phyloP scores from a whole-genome alignment of 2,888 invertebrate species.

The Nysson spinosus region DNA sequence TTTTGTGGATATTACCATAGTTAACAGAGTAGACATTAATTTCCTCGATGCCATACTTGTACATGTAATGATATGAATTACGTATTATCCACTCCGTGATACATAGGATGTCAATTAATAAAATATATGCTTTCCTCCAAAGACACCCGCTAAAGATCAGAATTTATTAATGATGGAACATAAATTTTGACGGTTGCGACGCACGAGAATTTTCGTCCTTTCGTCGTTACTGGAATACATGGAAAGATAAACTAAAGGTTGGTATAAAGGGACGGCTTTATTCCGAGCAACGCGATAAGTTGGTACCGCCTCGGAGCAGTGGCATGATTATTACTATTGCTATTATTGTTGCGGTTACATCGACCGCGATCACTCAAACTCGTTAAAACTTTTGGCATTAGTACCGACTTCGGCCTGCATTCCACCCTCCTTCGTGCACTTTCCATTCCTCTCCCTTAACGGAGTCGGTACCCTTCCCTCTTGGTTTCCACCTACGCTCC shows the following conservation, averaged over 20 bases:
- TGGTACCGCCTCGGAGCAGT: constrained; percentile 67
- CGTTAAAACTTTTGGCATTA: constrained; percentile 77
- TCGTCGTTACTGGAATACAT: constrained; percentile 22
- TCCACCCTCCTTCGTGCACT: constrained; percentile 68
- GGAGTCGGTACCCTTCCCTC: constrained; percentile 17
- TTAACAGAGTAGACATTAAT: too few species aligned
- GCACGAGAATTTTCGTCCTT: constrained; percentile 20
- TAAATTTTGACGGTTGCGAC: constrained; percentile 21
- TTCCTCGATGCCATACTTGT: too few species aligned
- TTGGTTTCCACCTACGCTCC: constrained; percentile 29
- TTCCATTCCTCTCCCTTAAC: constrained; percentile 35
- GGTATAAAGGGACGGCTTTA: constrained; percentile 39
- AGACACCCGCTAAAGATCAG: constrained; percentile 3
- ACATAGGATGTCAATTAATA: too few species aligned
- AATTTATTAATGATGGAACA: neutral
- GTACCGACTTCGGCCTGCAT: constrained; percentile 72
- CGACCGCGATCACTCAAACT: constrained; percentile 77
- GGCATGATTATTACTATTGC: constrained; percentile 70
- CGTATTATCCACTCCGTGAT: too few species aligned
- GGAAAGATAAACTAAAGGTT: constrained; percentile 7
- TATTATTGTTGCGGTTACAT: constrained; percentile 75
- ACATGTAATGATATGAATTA: neutral
- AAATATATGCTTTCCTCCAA: too few species aligned
- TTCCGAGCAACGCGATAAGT: constrained; percentile 68
- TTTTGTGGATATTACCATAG: neutral